These are phyloP conservation scores for Steinernema feltiae DNA, from an alignment of 1,140 invertebrate species.

Conservation along the genomic window DNA sequence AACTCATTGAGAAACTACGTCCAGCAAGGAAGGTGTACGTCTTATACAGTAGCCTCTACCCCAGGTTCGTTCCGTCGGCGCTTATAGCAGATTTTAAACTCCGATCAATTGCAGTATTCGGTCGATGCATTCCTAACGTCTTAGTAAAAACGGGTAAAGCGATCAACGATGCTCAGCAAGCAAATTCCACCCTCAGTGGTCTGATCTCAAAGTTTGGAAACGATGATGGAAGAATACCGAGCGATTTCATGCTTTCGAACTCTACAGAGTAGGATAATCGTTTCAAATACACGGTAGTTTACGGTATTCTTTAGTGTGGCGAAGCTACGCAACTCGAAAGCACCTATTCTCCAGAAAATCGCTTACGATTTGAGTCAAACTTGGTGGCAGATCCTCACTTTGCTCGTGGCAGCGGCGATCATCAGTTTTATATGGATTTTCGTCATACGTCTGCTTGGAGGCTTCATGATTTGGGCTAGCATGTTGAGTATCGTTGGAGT, in stretches of 20 bases:
- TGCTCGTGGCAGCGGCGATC: conserved; percentile 67
- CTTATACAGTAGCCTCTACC: conserved; percentile 70
- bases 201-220: conserved; percentile 36
- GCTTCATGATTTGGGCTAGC: conserved; percentile 77
- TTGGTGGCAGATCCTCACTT: conserved; percentile 43
- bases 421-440: conserved; percentile 79
- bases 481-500: conserved; percentile 69
- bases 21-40: conserved; percentile 67
- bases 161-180: conserved; percentile 29
- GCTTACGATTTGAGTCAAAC: conserved; percentile 29
- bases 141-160: conserved; percentile 45
- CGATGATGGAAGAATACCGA: conserved; percentile 32
- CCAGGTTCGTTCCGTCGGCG: conserved; percentile 63
- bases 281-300: background rate
- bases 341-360: conserved; percentile 23
- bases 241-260: conserved; percentile 27
- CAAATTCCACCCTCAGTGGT: conserved; percentile 30
- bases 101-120: conserved; percentile 57
- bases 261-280: conserved; percentile 18
- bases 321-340: background rate
- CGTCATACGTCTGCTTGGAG: conserved; percentile 77
- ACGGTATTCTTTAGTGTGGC: conserved; percentile 23
- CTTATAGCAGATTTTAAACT: background rate
- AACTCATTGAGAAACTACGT: conserved; percentile 60
- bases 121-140: conserved; percentile 62